A percentile compares a stretch with the other conserved stretches of the same genome.
phyloP scores from a whole-genome alignment of 1,140 invertebrate genomes.

The Ptiloglossa arizonensis region DNA sequence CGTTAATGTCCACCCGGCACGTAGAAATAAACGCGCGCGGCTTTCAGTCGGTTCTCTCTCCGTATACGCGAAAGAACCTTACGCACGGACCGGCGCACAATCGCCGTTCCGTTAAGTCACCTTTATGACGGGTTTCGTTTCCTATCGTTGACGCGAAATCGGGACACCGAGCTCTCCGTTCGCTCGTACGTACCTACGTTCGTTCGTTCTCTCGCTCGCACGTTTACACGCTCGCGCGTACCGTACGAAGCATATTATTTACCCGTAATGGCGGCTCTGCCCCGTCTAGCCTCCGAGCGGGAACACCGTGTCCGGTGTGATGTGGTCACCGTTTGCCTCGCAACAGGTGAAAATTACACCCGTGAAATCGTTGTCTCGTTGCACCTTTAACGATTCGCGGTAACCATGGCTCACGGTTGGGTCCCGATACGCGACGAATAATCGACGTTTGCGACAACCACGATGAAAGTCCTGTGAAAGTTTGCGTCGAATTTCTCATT shows the following conservation, averaged over 20 bases:
- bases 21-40: slow-evolving; percentile 40
- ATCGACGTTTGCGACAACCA: neutral
- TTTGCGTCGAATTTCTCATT: slow-evolving; percentile 13
- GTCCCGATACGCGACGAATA: neutral
- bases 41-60: slow-evolving; percentile 30
- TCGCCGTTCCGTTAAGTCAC: slow-evolving; percentile 55
- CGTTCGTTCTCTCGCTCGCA: no score
- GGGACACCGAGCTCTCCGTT: no score
- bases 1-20: slow-evolving; percentile 50
- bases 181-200: no score
- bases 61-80: slow-evolving; percentile 29
- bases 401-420: no score
- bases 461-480: slow-evolving; percentile 24
- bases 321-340: no score
- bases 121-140: slow-evolving; percentile 57
- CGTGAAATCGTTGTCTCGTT: neutral
- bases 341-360: slow-evolving; percentile 27
- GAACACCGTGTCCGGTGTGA: no score
- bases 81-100: slow-evolving; percentile 33
- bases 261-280: neutral
- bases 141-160: slow-evolving; percentile 25
- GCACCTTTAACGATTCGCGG: neutral
- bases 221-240: no score
- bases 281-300: no score
- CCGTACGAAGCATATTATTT: neutral